Percentiles rank a stretch among this genome's conserved stretches.
Evolutionary conservation across 2,888 invertebrate genomes (phyloP).

Genomic region (Drosophila mercatorum): DNA sequence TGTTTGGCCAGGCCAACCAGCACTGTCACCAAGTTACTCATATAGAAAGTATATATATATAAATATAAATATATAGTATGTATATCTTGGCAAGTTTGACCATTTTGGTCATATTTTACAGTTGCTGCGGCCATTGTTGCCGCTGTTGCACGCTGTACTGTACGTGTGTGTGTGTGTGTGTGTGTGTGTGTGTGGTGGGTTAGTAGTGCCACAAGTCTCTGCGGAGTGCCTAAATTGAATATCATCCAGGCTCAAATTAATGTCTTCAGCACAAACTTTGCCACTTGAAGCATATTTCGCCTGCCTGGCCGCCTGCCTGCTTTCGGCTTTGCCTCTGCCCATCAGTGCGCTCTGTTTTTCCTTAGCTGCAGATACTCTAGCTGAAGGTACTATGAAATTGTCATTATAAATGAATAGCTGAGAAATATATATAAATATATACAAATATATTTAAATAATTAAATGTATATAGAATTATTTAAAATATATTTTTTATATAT

Average conservation of each 20-base stretch:
- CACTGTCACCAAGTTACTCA: slow-evolving; percentile 67
- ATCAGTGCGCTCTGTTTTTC: slow-evolving; percentile 25
- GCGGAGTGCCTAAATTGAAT: slow-evolving; percentile 80
- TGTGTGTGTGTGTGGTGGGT: slow-evolving; percentile 29
- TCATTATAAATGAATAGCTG: not conserved
- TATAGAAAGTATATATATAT: slow-evolving; percentile 2
- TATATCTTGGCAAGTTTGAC: slow-evolving; percentile 46
- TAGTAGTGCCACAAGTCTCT: slow-evolving; percentile 70
- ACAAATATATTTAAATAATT: not conserved
- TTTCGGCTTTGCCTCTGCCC: slow-evolving; percentile 2
- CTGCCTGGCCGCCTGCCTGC: slow-evolving; percentile 4
- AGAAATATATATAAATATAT: not conserved
- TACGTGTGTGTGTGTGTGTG: slow-evolving; percentile 1
- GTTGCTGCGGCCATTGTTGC: slow-evolving; percentile 67
- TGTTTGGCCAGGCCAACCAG: slow-evolving; percentile 30
- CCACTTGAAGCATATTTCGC: slow-evolving; percentile 74
- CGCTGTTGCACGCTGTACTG: slow-evolving; percentile 45
- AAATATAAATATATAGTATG: slow-evolving; percentile 3
- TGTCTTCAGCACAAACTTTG: slow-evolving; percentile 79
- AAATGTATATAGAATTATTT: not conserved
- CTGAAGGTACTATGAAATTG: slow-evolving; percentile 1
- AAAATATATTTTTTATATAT: not conserved
- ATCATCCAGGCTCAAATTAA: slow-evolving; percentile 82
- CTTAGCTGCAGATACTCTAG: slow-evolving; percentile 25
- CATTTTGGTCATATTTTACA: slow-evolving; percentile 74